These are phyloP conservation scores for Caenorhabditis auriculariae DNA, from an alignment of 2,888 invertebrate genomes.

Conservation along the genomic window DNA sequence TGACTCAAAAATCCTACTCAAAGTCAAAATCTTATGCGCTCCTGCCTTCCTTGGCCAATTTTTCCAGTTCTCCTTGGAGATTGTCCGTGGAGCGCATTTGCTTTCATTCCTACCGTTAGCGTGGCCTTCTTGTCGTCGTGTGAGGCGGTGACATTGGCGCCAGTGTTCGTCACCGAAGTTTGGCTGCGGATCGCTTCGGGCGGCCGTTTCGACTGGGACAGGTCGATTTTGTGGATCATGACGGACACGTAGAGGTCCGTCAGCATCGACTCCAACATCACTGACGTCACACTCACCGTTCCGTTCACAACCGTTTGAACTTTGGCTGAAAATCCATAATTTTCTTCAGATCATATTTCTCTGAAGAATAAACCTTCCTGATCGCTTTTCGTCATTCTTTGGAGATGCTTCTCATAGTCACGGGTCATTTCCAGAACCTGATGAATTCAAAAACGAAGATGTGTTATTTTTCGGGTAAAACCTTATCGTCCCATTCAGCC, in stretches of 20 bases:
- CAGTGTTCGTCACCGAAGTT: too few species aligned
- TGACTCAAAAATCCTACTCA: too few species aligned
- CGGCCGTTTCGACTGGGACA: conserved; percentile 30
- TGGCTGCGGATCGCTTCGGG: background rate
- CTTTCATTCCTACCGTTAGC: too few species aligned
- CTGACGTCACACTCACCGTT: conserved; percentile 12
- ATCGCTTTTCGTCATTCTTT: conserved; percentile 14
- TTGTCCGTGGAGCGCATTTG: too few species aligned
- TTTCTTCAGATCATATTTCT: background rate
- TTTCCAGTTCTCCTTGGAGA: too few species aligned
- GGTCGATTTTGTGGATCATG: conserved; percentile 41
- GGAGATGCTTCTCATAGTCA: conserved; percentile 36
- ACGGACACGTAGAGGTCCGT: conserved; percentile 56
- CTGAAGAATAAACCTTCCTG: background rate
- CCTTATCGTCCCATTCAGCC: conserved; percentile 34
- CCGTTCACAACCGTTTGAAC: conserved; percentile 32
- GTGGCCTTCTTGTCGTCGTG: too few species aligned
- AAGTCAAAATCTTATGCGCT: too few species aligned
- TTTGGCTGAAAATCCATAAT: conserved; percentile 5
- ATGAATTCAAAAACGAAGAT: too few species aligned
- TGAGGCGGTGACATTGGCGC: too few species aligned
- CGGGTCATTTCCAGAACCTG: conserved; percentile 33
- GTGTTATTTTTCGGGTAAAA: too few species aligned
- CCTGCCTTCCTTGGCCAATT: too few species aligned
- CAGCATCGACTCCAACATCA: conserved; percentile 45